Base-by-base conservation (phyloP, 2,113 vertebrate genomes). In the Peucedramus taeniatus region DNA sequence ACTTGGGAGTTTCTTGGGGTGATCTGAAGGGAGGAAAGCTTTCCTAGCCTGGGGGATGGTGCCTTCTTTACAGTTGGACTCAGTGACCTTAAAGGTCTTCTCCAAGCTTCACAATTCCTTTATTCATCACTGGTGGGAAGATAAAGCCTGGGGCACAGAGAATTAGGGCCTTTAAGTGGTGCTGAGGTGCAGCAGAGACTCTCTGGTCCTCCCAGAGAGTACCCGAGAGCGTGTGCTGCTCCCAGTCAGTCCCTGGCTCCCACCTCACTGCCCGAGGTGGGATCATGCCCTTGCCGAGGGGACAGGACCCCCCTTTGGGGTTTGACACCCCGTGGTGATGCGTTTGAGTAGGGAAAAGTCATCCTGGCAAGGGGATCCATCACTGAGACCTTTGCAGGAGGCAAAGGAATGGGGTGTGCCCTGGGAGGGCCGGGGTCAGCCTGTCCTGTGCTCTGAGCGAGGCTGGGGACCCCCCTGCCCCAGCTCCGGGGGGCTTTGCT, bases 401-500 rank as follows among this genome's bases (percentile, higher is more conserved):
- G 27, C 39, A 11, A 6, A 68, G 59, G 50, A 40, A 33, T 5
- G 49, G 3, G 1, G 1, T 19, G 17, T 47, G 35, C 51, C 80
- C 44, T 16, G n/a, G 20, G 3, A 9, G 4, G n/a, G 54, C 6
- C n/a, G 51, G 72, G 45, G 11, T n/a, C 40, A 24, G 66, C 59
- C 68, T 33, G 28, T 3, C 30, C 59, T 1, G 7, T 6, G 15
- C 56, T 19, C 75, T 5, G n/a, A 21, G 3, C 0, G 23, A 26
- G 26, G 4, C 64, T 51, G 6, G 1, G 5, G 27, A 0, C 7
- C 24, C 6, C 3, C 8, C 30, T 3, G 14, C 23, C 50, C 28
- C 82, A 11, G 44, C 31, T 15, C 11, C 21, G 1, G n/a, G n/a
- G 33, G 19, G 65, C 12, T 20, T 28, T 0, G 2, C 13, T 10